A percentile compares a stretch with the other conserved stretches of the same genome.
These are phyloP conservation scores for Seriola aureovittata DNA, from an alignment of 2,113 vertebrate species.

Conservation along the genomic window DNA sequence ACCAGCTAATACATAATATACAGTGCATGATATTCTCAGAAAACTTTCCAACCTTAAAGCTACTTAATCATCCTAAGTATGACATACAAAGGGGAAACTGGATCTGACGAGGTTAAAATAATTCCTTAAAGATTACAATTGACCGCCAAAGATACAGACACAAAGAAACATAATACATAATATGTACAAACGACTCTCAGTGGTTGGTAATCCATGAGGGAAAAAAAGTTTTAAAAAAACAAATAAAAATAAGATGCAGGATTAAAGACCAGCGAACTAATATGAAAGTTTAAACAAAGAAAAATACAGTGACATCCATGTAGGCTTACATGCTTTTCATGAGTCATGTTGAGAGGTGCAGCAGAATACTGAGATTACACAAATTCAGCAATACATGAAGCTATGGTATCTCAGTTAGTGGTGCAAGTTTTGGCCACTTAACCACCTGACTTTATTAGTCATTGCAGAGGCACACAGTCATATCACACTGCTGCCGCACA, in stretches of 20 bases:
- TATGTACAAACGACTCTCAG: neutral
- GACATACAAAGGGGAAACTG: too few species aligned
- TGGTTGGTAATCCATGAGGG: too few species aligned
- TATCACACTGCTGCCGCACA: neutral
- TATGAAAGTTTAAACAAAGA: neutral
- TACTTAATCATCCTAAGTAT: too few species aligned
- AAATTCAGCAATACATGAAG: conserved; percentile 26
- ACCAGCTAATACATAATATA: neutral
- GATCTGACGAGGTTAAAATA: too few species aligned
- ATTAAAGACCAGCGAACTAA: neutral
- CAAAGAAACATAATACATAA: neutral
- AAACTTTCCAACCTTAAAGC: too few species aligned
- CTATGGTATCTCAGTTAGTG: neutral
- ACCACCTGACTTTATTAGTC: conserved; percentile 17
- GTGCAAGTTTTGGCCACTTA: neutral
- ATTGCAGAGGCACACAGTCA: conserved; percentile 6
- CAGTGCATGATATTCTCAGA: neutral
- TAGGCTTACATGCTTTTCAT: neutral
- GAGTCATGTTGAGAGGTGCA: conserved; percentile 18
- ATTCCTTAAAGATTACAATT: too few species aligned
- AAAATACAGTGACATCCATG: too few species aligned
- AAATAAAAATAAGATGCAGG: neutral
- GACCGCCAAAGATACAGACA: neutral
- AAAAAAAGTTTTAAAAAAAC: neutral
- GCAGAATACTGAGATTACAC: conserved; percentile 47